Percentiles rank a stretch among this genome's conserved stretches.
phyloP scores from a whole-genome alignment of 2,888 invertebrate genomes.

The Oegoconia quadripuncta region DNA sequence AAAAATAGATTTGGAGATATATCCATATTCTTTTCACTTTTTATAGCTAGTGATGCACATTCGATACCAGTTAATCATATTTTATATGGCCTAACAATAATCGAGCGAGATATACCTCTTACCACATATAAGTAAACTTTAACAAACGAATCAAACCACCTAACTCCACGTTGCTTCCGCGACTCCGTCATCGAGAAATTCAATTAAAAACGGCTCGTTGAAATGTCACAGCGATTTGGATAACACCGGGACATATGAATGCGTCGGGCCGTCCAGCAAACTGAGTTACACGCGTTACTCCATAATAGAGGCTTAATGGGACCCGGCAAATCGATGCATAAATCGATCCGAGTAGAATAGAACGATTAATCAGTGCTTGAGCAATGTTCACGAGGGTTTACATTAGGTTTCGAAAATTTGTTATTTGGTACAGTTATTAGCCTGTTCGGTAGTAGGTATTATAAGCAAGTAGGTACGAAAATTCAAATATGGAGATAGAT shows the following conservation, averaged over 20 bases:
- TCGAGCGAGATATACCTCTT: too few species aligned
- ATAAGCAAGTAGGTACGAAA: too few species aligned
- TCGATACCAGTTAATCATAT: too few species aligned
- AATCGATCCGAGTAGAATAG: conserved; percentile 56
- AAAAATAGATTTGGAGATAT: too few species aligned
- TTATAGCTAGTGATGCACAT: too few species aligned
- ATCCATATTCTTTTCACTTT: too few species aligned
- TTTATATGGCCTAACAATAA: too few species aligned
- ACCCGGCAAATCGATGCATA: conserved; percentile 51
- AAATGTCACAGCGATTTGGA: conserved; percentile 12
- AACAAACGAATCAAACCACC: conserved; percentile 6
- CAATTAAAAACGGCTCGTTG: conserved; percentile 10
- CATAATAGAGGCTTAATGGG: conserved; percentile 49
- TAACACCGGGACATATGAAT: conserved; percentile 16
- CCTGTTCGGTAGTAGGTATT: too few species aligned
- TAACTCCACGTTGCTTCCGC: conserved; percentile 11
- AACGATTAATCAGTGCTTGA: conserved; percentile 47
- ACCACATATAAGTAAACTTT: too few species aligned
- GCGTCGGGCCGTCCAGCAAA: conserved; percentile 4
- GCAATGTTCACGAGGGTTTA: conserved; percentile 18
- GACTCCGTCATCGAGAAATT: conserved; percentile 5
- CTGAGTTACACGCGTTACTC: conserved; percentile 38
- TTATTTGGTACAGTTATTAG: not conserved
- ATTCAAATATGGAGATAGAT: too few species aligned
- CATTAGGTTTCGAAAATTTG: not conserved